Conservation (phyloP, 1,140 invertebrate genomes). For the Drosophila navojoa region DNA sequence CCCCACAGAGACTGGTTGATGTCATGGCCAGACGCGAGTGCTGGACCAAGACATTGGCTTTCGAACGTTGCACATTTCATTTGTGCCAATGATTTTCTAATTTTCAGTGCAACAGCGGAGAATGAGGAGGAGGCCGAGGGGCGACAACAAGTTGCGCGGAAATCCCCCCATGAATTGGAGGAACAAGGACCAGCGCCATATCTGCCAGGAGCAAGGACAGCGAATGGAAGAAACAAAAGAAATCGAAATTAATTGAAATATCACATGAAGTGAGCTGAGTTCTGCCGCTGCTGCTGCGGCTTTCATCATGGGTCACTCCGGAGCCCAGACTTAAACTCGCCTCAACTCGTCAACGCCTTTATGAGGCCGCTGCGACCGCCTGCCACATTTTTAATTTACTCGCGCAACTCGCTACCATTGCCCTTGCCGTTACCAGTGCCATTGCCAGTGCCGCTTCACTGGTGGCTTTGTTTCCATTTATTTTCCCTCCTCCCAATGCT, state of each 20-base stretch:
- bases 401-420: constrained; percentile 21
- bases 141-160: constrained; percentile 44
- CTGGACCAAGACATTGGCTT: constrained; percentile 24
- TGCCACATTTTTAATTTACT: constrained; percentile 79
- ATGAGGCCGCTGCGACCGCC: constrained; percentile 59
- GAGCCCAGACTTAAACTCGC: constrained; percentile 3
- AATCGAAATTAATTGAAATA: constrained; percentile 79
- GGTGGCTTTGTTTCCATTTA: constrained; percentile 33
- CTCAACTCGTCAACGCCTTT: constrained; percentile 58
- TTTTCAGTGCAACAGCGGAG: constrained; percentile 37
- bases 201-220: constrained; percentile 54
- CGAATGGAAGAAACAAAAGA: constrained; percentile 39
- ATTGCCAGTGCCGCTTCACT: constrained; percentile 24
- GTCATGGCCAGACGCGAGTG: constrained; percentile 45
- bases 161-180: constrained; percentile 50
- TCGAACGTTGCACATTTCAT: constrained; percentile 61
- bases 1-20: background rate
- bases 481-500: background rate
- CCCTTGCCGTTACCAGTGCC: constrained; percentile 14
- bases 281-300: constrained; percentile 1
- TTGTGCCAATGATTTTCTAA: constrained; percentile 81
- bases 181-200: constrained; percentile 16
- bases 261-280: constrained; percentile 49
- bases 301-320: constrained; percentile 19
- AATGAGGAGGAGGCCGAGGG: no score